These are phyloP conservation scores for Solenopsis fugax DNA, from an alignment of 1,140 invertebrate genomes.

Conservation along the genomic window DNA sequence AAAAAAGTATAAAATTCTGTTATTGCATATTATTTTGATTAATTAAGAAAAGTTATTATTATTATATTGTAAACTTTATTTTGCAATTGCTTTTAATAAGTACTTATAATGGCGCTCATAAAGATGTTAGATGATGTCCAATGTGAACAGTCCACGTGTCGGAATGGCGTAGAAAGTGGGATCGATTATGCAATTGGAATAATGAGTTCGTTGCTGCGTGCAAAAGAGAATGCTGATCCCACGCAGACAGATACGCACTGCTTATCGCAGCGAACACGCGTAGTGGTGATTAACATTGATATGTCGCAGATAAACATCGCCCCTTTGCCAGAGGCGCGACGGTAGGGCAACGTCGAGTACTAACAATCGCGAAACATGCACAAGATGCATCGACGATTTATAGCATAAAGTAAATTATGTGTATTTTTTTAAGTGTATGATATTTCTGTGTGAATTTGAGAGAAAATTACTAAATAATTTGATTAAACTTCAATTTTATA, in stretches of 20 bases:
- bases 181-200: constrained; percentile 59
- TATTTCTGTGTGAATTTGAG: neutral
- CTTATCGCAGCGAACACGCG: constrained; percentile 39
- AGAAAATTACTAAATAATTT: neutral
- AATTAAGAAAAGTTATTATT: neutral
- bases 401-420: neutral
- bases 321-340: neutral
- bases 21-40: neutral
- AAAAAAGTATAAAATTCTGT: neutral
- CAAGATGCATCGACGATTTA: neutral
- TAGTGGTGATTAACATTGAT: constrained; percentile 59
- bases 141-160: constrained; percentile 8
- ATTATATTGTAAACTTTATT: neutral
- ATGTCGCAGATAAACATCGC: constrained; percentile 46
- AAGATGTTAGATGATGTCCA: neutral
- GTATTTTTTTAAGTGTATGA: neutral
- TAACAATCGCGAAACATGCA: constrained; percentile 35
- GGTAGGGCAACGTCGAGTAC: constrained; percentile 8
- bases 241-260: constrained; percentile 19
- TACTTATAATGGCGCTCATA: neutral
- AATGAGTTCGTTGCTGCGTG: constrained; percentile 42
- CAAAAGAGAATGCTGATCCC: constrained; percentile 22
- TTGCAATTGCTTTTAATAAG: neutral
- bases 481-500: neutral
- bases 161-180: constrained; percentile 14